A percentile compares a stretch with the other conserved stretches of the same genome.
Evolutionary conservation across 2,797 vertebrate genomes (phyloP).

Genomic region (Sparidentex hasta): DNA sequence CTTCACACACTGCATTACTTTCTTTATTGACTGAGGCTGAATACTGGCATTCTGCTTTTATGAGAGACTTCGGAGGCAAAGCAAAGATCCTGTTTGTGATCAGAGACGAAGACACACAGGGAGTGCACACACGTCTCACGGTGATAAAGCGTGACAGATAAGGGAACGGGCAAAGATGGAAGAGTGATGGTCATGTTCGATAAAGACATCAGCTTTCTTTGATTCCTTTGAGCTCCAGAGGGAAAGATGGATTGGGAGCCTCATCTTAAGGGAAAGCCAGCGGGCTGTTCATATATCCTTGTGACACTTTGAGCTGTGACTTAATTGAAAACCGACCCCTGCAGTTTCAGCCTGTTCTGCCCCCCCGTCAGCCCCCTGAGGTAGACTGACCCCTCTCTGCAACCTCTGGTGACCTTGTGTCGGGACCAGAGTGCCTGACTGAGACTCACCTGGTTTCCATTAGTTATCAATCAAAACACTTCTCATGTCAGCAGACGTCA

Average conservation of each 20-base stretch:
- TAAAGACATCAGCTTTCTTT: constrained; percentile 56
- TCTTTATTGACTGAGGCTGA: constrained; percentile 3
- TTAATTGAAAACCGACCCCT: constrained; percentile 84
- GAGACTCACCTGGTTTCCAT: constrained; percentile 83
- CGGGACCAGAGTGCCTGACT: constrained; percentile 56
- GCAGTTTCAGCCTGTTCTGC: constrained; percentile 72
- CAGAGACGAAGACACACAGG: constrained; percentile 34
- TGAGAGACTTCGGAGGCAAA: constrained; percentile 13
- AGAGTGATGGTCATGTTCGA: constrained; percentile 55
- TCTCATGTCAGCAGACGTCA: constrained; percentile 27
- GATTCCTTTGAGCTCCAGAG: constrained; percentile 68
- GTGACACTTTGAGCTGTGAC: constrained; percentile 72
- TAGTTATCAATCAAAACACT: constrained; percentile 69
- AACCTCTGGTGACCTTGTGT: constrained; percentile 78
- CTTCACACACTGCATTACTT: not conserved
- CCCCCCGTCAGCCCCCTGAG: constrained; percentile 70
- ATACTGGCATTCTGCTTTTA: constrained; percentile 5
- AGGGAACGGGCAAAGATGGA: constrained; percentile 5
- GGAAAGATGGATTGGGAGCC: constrained; percentile 70
- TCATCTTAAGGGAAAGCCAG: constrained; percentile 46
- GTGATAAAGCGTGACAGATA: constrained; percentile 59
- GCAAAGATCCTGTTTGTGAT: constrained; percentile 16
- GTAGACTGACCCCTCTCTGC: constrained; percentile 73
- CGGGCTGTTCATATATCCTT: constrained; percentile 66
- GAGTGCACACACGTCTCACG: constrained; percentile 25